Base-by-base conservation (phyloP, 2,888 invertebrate species). In the Nomada goodeniana region DNA sequence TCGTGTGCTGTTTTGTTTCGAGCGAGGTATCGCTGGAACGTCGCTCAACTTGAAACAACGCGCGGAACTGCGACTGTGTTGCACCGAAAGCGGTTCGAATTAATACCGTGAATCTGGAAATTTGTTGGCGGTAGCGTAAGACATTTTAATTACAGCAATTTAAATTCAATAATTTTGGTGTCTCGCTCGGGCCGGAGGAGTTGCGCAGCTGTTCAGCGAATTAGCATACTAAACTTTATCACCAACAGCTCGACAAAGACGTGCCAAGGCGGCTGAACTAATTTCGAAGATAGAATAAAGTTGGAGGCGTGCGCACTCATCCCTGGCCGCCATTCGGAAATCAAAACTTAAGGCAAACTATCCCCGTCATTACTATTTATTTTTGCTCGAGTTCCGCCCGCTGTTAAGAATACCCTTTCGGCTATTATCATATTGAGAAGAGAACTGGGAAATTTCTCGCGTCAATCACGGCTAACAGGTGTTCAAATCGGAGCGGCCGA, bases 141-240 rank as follows among this genome's bases (percentile, higher is more conserved):
- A 92, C 90, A 91, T 93, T 92, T 93, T 93, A 93, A 93, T 93
- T 92, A 92, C 92, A 90, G 92, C 93, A 93, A 93, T 93, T 93
- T 93, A 93, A 93, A 93, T 93, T 93, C 93, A 93, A 93, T 93
- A 93, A 93, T 93, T 93, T 93, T 89, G 91, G 91, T 92, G 93
- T 93, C 92, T 93, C 91, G 92, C 91, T 84, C 80, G 84, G 84
- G 86, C 86, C 82, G 84, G 84, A 81, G 84, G 86, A 83, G 83
- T 82, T 77, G 91, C 91, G 91, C 93, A 93, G 93, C 93, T 93
- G 93, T 93, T 93, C 93, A 91, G 85, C 89, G 91, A 93, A 93
- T 93, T 93, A 93, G 92, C 93, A 93, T 93, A 93, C 93, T 93
- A 93, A 93, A 93, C 93, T 93, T 93, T 93, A 93, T 93, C 93